These are phyloP conservation scores for Leucophora obtusa DNA, from an alignment of 2,888 invertebrate species.

Conservation along the genomic window DNA sequence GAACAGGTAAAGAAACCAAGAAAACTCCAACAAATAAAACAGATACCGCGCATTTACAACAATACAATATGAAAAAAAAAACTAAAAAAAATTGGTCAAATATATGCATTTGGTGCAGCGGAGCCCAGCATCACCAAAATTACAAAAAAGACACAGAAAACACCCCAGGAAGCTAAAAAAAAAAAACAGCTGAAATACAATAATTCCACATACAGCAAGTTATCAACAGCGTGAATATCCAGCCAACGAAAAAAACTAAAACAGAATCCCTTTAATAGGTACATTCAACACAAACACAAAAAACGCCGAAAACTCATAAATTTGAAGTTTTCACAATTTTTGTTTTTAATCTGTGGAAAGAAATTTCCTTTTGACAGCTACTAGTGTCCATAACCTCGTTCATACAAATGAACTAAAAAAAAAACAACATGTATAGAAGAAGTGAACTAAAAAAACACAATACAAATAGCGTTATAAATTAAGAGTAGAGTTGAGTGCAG, in stretches of 20 bases:
- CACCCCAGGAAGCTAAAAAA: constrained; percentile 59
- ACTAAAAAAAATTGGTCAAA: constrained; percentile 36
- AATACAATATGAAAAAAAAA: constrained; percentile 21
- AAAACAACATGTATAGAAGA: constrained; percentile 19
- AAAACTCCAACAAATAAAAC: constrained; percentile 38
- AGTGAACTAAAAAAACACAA: constrained; percentile 21
- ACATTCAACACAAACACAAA: constrained; percentile 25
- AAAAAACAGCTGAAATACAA: constrained; percentile 22
- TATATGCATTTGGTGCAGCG: constrained; percentile 48
- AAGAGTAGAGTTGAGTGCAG: constrained; percentile 26
- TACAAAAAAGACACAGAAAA: constrained; percentile 38
- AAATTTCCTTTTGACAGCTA: constrained; percentile 70
- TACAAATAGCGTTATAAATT: constrained; percentile 49
- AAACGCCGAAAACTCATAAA: constrained; percentile 66
- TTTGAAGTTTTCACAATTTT: constrained; percentile 67
- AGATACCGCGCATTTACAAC: constrained; percentile 51
- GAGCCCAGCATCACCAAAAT: constrained; percentile 32
- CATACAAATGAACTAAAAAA: constrained; percentile 47
- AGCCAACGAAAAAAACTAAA: constrained; percentile 13
- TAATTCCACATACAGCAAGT: constrained; percentile 36
- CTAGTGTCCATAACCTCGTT: constrained; percentile 46
- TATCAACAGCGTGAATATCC: constrained; percentile 40
- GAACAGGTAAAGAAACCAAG: constrained; percentile 53
- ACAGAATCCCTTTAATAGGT: constrained; percentile 39
- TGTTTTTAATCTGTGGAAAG: constrained; percentile 67